Evolutionary conservation across 2,113 vertebrate genomes (phyloP).

Genomic region (Solea senegalensis): DNA sequence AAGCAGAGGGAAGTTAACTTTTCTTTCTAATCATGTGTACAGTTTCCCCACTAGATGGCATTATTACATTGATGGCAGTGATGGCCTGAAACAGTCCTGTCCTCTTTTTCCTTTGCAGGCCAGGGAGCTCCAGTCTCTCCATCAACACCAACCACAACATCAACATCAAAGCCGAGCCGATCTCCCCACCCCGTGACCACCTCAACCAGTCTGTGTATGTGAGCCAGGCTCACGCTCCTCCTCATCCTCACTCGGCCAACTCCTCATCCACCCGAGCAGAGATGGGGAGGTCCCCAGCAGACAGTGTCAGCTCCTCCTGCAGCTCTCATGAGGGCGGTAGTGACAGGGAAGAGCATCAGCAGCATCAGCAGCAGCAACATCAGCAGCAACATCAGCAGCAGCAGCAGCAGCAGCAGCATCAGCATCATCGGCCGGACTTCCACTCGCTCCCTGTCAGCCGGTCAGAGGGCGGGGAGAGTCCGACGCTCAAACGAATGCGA

Average conservation of each 20-base stretch:
- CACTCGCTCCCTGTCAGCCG: constrained; percentile 81
- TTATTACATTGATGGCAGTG: background rate
- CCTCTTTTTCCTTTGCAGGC: constrained; percentile 67
- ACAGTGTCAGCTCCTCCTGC: constrained; percentile 93
- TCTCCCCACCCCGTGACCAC: constrained; percentile 90
- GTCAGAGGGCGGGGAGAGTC: constrained; percentile 86
- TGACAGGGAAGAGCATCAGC: constrained; percentile 87
- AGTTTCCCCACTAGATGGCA: constrained; percentile 34
- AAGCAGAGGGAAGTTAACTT: background rate
- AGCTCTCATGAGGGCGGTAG: constrained; percentile 92
- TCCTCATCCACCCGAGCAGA: constrained; percentile 82
- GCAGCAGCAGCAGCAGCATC: background rate
- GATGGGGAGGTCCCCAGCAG: constrained; percentile 89
- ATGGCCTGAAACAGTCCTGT: background rate
- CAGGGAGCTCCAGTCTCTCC: constrained; percentile 86
- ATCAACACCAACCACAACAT: constrained; percentile 90
- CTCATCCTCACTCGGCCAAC: constrained; percentile 55
- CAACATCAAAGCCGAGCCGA: constrained; percentile 95
- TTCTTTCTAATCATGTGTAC: background rate
- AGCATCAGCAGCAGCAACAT: constrained; percentile 53
- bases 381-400: no score
- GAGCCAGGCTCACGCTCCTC: constrained; percentile 64
- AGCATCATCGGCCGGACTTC: constrained; percentile 83
- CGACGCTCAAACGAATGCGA: constrained; percentile 91
- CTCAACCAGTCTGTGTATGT: constrained; percentile 78